phyloP scores from a whole-genome alignment of 2,888 invertebrate species.

The Copidosoma aretas region DNA sequence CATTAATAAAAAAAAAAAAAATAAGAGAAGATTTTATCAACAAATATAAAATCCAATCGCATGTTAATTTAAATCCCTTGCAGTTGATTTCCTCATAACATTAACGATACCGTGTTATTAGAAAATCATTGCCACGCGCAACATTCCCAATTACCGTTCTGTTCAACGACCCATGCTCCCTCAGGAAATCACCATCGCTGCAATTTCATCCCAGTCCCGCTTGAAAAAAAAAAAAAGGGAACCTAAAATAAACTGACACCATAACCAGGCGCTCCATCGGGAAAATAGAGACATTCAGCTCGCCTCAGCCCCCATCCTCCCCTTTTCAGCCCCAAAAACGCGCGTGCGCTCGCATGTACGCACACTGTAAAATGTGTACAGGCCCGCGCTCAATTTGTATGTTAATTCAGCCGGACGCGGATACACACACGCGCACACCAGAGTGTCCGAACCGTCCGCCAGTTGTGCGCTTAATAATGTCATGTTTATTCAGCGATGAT shows the following conservation, averaged over 20 bases:
- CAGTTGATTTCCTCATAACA: too few relatives aligned
- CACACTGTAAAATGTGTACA: neutral
- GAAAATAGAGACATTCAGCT: neutral
- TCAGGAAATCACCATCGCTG: neutral
- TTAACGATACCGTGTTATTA: too few relatives aligned
- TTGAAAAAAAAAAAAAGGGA: neutral
- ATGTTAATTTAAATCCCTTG: too few relatives aligned
- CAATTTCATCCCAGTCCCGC: neutral
- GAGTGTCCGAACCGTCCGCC: too few relatives aligned
- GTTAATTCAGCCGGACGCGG: slow-evolving; percentile 60
- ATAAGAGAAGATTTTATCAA: too few relatives aligned
- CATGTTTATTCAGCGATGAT: slow-evolving; percentile 63
- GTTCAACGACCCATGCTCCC: neutral
- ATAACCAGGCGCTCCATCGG: neutral
- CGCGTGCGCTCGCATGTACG: neutral
- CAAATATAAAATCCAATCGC: too few relatives aligned
- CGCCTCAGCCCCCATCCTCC: too few relatives aligned
- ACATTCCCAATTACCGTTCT: neutral
- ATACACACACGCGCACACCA: too few relatives aligned
- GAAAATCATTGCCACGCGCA: too few relatives aligned
- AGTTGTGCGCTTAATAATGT: slow-evolving; percentile 59
- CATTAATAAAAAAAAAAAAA: too few relatives aligned
- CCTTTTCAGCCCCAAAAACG: slow-evolving; percentile 9
- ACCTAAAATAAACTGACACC: neutral
- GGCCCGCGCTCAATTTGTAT: slow-evolving; percentile 61